phyloP scores from a whole-genome alignment of 2,113 vertebrate genomes.

The Cochlearius cochlearius region DNA sequence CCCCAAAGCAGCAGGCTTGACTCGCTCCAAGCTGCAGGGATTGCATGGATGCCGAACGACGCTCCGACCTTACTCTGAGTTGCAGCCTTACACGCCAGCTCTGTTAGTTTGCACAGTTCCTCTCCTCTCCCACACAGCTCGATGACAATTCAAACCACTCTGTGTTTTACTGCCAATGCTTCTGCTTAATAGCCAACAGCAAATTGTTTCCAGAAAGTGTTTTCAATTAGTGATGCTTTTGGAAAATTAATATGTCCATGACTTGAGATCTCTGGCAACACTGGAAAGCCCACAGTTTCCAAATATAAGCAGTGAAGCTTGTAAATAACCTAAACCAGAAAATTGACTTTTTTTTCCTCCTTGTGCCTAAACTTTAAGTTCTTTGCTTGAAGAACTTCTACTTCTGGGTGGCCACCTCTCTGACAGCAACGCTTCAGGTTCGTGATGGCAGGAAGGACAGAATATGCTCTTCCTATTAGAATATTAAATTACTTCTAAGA shows the following conservation, averaged over 20 bases:
- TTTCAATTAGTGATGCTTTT: background rate
- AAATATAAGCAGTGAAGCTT: background rate
- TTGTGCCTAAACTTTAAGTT: background rate
- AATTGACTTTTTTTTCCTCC: background rate
- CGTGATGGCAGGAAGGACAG: background rate
- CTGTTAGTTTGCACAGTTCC: background rate
- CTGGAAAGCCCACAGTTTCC: background rate
- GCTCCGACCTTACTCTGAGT: background rate
- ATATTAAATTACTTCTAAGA: background rate
- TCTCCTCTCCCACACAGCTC: background rate
- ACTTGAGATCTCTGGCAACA: background rate
- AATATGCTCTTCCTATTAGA: background rate
- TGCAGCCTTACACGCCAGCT: background rate
- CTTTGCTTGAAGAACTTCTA: background rate
- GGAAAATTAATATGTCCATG: background rate
- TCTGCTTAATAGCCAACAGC: background rate
- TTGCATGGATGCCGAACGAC: accelerated
- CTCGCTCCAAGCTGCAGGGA: background rate
- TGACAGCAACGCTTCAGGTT: background rate
- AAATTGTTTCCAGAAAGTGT: background rate
- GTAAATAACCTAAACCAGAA: background rate
- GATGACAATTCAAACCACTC: background rate
- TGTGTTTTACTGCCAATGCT: background rate
- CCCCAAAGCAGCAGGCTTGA: background rate
- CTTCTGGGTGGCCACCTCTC: background rate